Evolutionary conservation across 2,113 vertebrate genomes (phyloP).

Genomic region (Aramus guarauna): DNA sequence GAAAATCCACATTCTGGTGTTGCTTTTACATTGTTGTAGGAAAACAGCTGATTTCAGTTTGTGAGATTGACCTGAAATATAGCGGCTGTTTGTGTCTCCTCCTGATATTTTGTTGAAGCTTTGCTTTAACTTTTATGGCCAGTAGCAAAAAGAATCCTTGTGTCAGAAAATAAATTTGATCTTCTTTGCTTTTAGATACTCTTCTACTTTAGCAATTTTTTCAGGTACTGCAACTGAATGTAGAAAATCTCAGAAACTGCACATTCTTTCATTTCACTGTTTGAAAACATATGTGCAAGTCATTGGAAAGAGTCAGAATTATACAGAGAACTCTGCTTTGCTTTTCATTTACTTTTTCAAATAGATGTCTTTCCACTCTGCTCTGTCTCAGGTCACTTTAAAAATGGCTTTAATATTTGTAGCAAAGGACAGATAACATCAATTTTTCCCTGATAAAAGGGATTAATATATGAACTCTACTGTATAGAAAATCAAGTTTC

Average conservation of each 20-base stretch:
- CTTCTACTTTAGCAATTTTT: not conserved
- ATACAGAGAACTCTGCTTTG: not conserved
- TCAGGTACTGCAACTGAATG: not conserved
- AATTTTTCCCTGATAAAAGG: constrained; percentile 15
- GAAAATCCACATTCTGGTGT: constrained; percentile 28
- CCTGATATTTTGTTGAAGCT: constrained; percentile 25
- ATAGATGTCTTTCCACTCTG: constrained; percentile 8
- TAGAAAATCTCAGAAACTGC: constrained; percentile 19
- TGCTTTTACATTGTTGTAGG: constrained; percentile 28
- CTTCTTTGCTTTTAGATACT: constrained; percentile 25
- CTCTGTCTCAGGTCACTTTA: constrained; percentile 18
- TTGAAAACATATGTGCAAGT: constrained; percentile 30
- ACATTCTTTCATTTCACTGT: constrained; percentile 33
- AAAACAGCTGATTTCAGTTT: constrained; percentile 14
- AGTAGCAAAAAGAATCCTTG: constrained; percentile 12
- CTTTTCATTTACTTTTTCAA: constrained; percentile 53
- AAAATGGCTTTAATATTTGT: constrained; percentile 60
- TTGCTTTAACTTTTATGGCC: constrained; percentile 31
- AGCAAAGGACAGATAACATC: not conserved
- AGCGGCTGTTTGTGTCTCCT: not conserved
- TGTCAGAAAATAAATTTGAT: constrained; percentile 57
- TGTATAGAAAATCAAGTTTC: not conserved
- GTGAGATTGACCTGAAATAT: not conserved
- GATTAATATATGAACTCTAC: constrained; percentile 21
- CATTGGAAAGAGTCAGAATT: constrained; percentile 38